Base-by-base conservation (phyloP, 2,113 vertebrate genomes). In the Macrotis lagotis region DNA sequence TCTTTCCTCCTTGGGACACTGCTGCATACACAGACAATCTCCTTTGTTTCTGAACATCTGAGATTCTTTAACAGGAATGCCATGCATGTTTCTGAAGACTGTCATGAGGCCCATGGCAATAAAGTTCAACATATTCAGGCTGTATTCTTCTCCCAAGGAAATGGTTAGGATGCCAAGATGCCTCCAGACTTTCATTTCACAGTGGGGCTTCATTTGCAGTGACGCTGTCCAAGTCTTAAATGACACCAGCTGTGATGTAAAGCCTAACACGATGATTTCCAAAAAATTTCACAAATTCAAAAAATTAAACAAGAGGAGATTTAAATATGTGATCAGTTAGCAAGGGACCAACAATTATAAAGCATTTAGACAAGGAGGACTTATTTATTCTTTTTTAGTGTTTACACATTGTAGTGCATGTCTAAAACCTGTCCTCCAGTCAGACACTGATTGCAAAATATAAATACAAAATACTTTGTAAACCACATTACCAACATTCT, bases 141-240 rank as follows among this genome's bases (percentile, higher is more conserved):
- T 98, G 99, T 99, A 99, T 99, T 99, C 99, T 99, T 99, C 99
- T 99, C 98, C 98, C 97, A 99, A 99, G 99, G 99, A 99, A 99
- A 99, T 99, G 99, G 98, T 98, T 99, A 99, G 98, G 98, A 99
- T 99, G 99, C 99, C 99, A 99, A 98, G 99, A 99, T 99, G 98
- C 98, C 98, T 99, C 98, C 98, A 97, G 98, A 98, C 98, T 98
- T 98, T 98, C 98, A 98, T 98, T 99, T 99, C 99, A 99, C 99
- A 99, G 99, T 99, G 99, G 99, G 99, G 98, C 98, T 99, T 98
- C 99, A 98, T 98, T 98, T 98, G 97, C 98, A 98, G 97, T 96
- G 98, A 98, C 98, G 98, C 97, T 98, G 98, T 99, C 99, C 98
- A 99, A 98, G 98, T 97, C 98, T 98, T 99, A 99, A 99, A 98